Conservation (phyloP, 2,113 vertebrate genomes). For the Albula goreensis region DNA sequence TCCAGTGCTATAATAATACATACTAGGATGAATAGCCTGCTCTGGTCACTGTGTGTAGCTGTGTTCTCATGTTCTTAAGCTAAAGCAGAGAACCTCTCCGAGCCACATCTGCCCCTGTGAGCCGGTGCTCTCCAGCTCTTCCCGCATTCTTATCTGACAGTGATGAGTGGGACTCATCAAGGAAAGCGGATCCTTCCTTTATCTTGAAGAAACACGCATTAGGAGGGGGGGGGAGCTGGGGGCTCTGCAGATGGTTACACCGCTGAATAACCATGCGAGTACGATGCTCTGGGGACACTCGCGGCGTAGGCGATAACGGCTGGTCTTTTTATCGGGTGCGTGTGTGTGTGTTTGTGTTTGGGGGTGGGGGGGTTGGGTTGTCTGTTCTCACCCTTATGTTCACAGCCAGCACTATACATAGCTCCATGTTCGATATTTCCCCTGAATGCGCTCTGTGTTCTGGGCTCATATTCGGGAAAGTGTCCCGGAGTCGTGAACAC, state of each 20-base stretch:
- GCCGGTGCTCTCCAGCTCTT: not conserved
- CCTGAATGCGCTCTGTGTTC: no score
- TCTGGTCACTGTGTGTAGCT: no score
- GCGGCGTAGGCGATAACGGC: not conserved
- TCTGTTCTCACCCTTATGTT: not conserved
- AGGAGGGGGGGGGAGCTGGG: not conserved
- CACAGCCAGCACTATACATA: not conserved
- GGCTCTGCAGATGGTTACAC: constrained; percentile 15
- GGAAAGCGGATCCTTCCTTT: constrained; percentile 23
- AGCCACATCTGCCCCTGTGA: not conserved
- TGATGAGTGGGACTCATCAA: constrained; percentile 26
- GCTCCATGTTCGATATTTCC: not conserved
- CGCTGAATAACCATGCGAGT: not conserved
- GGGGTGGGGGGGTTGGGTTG: no score
- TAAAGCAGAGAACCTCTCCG: no score
- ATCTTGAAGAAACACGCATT: constrained; percentile 27
- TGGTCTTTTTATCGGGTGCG: no score
- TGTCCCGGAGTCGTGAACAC: no score
- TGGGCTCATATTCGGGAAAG: no score
- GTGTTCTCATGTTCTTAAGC: no score
- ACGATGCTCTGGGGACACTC: not conserved
- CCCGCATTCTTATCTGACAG: constrained; percentile 18
- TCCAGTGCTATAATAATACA: no score
- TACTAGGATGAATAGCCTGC: no score
- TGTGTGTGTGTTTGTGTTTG: no score